Evolutionary conservation across 2,797 vertebrate species (phyloP), one percentile per base, ranked within the genome.

Genomic region (Triplophysa yarkandensis): DNA sequence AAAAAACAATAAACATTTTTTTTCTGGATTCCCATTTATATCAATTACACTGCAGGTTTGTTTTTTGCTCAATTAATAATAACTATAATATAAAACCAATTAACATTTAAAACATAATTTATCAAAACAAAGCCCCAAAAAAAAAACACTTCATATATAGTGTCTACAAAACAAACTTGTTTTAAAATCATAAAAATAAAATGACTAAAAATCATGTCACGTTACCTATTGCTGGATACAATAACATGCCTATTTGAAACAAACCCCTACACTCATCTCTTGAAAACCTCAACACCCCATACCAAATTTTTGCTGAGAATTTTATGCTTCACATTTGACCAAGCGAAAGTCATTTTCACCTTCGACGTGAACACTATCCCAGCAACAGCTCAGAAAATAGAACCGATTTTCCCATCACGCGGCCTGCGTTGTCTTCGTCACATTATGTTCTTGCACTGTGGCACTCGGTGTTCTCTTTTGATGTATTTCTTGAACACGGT

Each of bases 271-370:
- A 17, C 3, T 68, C 17, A 28, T 43, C 61, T 41, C 13, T 39
- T 25, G 60, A 17, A 9, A 41, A 11, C 34, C 17, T 14, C 28
- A 17, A 54, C 34, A 14, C 50, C 8, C 8, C 5, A 10, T 10
- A 2, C 8, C 36, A 8, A 39, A 39, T 14, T 17, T 44, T 9
- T 50, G n/a, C n/a, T n/a, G n/a, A n/a, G n/a, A n/a, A n/a, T n/a
- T n/a, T n/a, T n/a, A n/a, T n/a, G n/a, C n/a, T 54, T 14, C 21
- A 60, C 32, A 27, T 27, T 43, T 43, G 25, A 65, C 61, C 23
- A 39, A 27, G 39, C 0, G 10, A 69, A 36, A 25, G 67, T 43
- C 71, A 43, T 73, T 73, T 13, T 73, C 60, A 65, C 61, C 32
- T 64, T 39, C 6, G 3, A 8, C 55, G 14, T 55, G 10, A 63